Conservation (phyloP, 1,140 invertebrate genomes). For the Mya arenaria region DNA sequence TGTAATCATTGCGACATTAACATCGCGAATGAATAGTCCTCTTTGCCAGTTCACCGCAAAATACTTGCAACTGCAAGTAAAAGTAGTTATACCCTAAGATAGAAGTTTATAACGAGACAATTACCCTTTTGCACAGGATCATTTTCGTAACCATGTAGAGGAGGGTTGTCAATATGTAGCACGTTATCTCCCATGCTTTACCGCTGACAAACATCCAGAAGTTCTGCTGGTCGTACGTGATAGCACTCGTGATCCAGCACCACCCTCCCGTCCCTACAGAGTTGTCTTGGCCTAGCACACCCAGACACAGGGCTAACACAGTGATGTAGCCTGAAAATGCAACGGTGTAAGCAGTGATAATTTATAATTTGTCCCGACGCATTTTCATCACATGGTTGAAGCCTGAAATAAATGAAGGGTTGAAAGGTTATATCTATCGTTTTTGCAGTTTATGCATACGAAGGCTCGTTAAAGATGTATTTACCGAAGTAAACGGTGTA, state of each 20-base stretch:
- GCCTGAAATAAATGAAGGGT: too few species aligned
- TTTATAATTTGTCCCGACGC: too few species aligned
- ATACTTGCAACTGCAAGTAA: background rate
- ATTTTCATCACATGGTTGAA: too few species aligned
- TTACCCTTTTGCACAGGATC: slow-evolving; percentile 35
- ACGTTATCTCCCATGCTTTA: slow-evolving; percentile 58
- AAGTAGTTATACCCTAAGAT: background rate
- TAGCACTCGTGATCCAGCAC: slow-evolving; percentile 57
- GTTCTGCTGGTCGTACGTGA: background rate
- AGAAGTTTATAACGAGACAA: background rate
- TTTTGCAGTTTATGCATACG: too few species aligned
- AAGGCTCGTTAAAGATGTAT: too few species aligned
- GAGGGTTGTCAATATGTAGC: slow-evolving; percentile 38
- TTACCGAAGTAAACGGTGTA: too few species aligned
- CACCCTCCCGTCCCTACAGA: slow-evolving; percentile 52
- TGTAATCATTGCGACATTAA: background rate
- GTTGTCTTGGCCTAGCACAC: slow-evolving; percentile 52
- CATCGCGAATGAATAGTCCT: background rate
- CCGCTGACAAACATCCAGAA: slow-evolving; percentile 56
- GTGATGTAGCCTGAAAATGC: slow-evolving; percentile 41
- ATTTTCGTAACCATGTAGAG: slow-evolving; percentile 47
- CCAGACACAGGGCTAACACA: slow-evolving; percentile 10
- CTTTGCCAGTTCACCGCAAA: background rate
- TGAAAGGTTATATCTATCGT: too few species aligned
- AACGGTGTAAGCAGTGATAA: too few species aligned